Base-by-base conservation (phyloP, 2,888 invertebrate species). In the Tenthredo notha region DNA sequence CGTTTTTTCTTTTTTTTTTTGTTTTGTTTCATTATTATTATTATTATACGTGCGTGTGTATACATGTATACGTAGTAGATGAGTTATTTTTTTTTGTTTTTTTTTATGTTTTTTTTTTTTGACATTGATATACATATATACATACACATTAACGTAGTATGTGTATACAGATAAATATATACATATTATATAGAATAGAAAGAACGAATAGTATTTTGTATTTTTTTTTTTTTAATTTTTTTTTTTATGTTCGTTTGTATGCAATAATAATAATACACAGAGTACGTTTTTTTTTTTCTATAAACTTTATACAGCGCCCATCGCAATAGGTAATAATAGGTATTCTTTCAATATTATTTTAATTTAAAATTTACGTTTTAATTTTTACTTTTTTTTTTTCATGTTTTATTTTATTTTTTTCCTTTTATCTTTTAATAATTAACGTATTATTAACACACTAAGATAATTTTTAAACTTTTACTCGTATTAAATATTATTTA, bases 101-200 rank as follows among this genome's bases (percentile, higher is more conserved):
- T 37, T 37, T 37, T 37, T 37, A n/a, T n/a, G n/a, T 29, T 6
- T 37, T 21, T 58, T 58, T 43, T 58, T 61, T 61, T 61, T 12
- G 61, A 61, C 61, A 89, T 91, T 90, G 91, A 91, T 92, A 89
- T 87, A 85, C 86, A 84, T 86, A 86, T 90, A 89, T 90, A 88
- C 90, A 91, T 91, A 91, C 89, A 89, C 91, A 90, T 90, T 89
- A 88, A 86, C 86, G 87, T 89, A 88, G 88, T 88, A 65, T 85
- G 61, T 80, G 47, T 85, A 84, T 85, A 87, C 87, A 88, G 86
- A 87, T 87, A 88, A 86, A 86, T 87, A 88, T 87, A 87, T 88
- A 91, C 89, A 88, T 91, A 91, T 90, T 88, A 92, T 90, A 90
- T 89, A 91, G 89, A 91, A 90, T 89, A 90, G 89, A 90, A 87